A percentile compares a stretch with the other conserved stretches of the same genome.
These are phyloP conservation scores for Cheirogaleus major DNA, from an alignment of 2,797 vertebrate genomes.

Conservation along the genomic window DNA sequence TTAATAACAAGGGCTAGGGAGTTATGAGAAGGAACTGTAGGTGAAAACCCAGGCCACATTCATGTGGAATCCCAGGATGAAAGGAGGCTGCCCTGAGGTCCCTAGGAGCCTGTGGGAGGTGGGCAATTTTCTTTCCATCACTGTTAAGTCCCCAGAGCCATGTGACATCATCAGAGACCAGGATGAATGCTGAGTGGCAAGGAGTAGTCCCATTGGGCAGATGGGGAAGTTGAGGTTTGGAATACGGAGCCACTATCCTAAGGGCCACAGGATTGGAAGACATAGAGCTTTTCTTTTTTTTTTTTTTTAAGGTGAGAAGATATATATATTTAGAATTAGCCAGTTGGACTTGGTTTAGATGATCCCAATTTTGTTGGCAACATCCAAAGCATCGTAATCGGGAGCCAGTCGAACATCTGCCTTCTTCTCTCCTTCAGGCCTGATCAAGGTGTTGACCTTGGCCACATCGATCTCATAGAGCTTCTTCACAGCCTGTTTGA, in stretches of 20 bases:
- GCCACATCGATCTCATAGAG: no score
- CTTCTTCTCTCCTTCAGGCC: no score
- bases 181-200: neutral
- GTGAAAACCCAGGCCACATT: neutral
- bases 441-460: no score
- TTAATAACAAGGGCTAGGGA: neutral
- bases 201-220: neutral
- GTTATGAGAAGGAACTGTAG: neutral
- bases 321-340: no score
- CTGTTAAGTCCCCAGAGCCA: neutral
- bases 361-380: no score
- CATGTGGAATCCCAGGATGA: neutral
- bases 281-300: neutral
- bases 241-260: neutral
- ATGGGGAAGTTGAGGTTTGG: neutral
- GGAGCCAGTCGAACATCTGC: no score
- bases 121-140: neutral
- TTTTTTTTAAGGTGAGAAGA: no score
- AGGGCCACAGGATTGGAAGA: neutral
- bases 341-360: no score
- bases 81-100: neutral
- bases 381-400: no score
- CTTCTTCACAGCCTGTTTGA: no score
- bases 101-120: neutral
- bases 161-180: neutral